Conservation (phyloP, 1,140 invertebrate species). For the Zaprionus africanus region DNA sequence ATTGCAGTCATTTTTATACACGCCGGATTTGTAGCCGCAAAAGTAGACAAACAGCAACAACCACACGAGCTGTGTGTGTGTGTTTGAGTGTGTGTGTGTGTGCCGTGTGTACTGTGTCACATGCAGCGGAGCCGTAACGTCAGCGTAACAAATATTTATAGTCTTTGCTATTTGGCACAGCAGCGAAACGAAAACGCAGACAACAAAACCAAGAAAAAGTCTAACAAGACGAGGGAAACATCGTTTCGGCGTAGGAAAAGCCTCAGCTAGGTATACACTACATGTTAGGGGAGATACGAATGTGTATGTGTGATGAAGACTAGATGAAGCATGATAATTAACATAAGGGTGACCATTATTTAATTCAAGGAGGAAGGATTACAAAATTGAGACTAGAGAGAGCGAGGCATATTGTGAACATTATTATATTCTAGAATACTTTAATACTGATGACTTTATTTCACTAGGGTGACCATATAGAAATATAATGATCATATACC, state of each 20-base stretch:
- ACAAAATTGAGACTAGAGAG: background rate
- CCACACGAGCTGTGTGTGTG: slow-evolving; percentile 18
- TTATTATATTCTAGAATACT: too few species aligned
- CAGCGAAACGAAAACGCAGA: slow-evolving; percentile 42
- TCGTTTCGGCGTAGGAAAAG: background rate
- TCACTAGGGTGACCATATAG: too few species aligned
- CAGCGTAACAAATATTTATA: slow-evolving; percentile 83
- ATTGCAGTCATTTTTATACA: slow-evolving; percentile 83
- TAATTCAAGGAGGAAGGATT: background rate
- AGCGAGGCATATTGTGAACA: too few species aligned
- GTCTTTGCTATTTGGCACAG: slow-evolving; percentile 63
- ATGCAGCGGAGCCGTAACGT: slow-evolving; percentile 50
- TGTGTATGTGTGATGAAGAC: background rate
- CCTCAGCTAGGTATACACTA: background rate
- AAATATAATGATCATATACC: too few species aligned
- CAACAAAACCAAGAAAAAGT: slow-evolving; percentile 37
- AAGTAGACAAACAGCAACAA: slow-evolving; percentile 65
- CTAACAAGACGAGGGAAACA: slow-evolving; percentile 12
- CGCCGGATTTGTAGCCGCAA: slow-evolving; percentile 76
- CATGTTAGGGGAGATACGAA: background rate
- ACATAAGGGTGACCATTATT: background rate
- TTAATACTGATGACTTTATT: too few species aligned
- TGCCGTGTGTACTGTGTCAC: slow-evolving; percentile 37
- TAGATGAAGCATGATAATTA: too few species aligned
- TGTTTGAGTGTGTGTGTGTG: slow-evolving; percentile 35